These are phyloP conservation scores for Sarcophaga rosellei DNA, from an alignment of 2,888 invertebrate genomes.

Conservation along the genomic window DNA sequence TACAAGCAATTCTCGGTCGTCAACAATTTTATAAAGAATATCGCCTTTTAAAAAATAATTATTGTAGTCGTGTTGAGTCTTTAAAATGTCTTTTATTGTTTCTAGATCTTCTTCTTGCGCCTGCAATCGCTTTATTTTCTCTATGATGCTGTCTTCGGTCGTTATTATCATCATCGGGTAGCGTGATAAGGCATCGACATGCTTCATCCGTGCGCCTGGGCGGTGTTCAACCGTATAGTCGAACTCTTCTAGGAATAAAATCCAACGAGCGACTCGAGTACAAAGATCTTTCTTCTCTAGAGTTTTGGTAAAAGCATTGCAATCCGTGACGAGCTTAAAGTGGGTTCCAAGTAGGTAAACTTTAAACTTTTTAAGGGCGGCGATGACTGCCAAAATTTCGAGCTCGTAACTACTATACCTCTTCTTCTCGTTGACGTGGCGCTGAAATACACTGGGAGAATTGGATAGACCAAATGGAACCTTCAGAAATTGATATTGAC, in stretches of 20 bases:
- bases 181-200: slow-evolving; percentile 66
- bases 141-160: slow-evolving; percentile 23
- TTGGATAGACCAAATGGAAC: slow-evolving; percentile 67
- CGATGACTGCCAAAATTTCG: slow-evolving; percentile 71
- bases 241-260: slow-evolving; percentile 69
- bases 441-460: slow-evolving; percentile 71
- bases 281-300: slow-evolving; percentile 64
- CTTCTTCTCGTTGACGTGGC: slow-evolving; percentile 15
- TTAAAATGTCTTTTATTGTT: slow-evolving; percentile 55
- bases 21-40: slow-evolving; percentile 46
- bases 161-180: slow-evolving; percentile 55
- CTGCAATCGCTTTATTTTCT: slow-evolving; percentile 59
- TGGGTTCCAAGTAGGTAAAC: slow-evolving; percentile 67
- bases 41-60: slow-evolving; percentile 48
- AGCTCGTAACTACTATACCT: slow-evolving; percentile 70
- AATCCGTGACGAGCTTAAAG: slow-evolving; percentile 60
- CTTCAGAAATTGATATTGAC: too few relatives aligned
- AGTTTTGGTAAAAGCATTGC: slow-evolving; percentile 64
- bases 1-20: slow-evolving; percentile 33
- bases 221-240: slow-evolving; percentile 69
- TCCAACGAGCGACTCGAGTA: slow-evolving; percentile 69
- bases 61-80: slow-evolving; percentile 1
- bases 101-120: slow-evolving; percentile 50
- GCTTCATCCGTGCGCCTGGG: slow-evolving; percentile 56
- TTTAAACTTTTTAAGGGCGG: slow-evolving; percentile 67